These are phyloP conservation scores for Nasua narica DNA, from an alignment of 2,797 vertebrate genomes.

Conservation along the genomic window DNA sequence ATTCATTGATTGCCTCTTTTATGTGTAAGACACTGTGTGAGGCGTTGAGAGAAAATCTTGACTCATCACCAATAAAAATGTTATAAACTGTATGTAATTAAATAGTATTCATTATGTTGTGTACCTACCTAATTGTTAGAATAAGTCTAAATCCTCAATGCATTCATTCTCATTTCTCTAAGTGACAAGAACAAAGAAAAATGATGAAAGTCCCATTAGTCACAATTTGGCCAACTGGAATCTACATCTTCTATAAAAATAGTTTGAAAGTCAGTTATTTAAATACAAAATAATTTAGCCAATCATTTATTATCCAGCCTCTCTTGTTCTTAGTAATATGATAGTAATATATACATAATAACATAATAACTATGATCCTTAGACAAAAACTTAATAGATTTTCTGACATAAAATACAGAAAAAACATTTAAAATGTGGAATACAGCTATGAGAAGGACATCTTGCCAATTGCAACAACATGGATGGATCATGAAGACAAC, in stretches of 20 bases:
- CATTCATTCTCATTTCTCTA: neutral
- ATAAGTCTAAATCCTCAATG: neutral
- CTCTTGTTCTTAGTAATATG: neutral
- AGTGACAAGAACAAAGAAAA: neutral
- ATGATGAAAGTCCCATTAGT: neutral
- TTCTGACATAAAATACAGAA: neutral
- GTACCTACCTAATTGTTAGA: neutral
- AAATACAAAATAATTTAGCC: neutral
- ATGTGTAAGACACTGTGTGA: neutral
- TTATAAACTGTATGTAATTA: neutral
- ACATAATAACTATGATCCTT: neutral
- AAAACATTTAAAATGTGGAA: neutral
- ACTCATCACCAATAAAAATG: neutral
- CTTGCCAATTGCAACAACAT: neutral
- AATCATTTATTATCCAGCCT: conserved; percentile 17
- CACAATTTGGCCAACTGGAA: neutral
- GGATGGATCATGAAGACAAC: neutral
- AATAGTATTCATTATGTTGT: neutral
- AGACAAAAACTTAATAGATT: neutral
- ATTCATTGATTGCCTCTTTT: neutral
- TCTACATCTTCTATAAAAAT: neutral
- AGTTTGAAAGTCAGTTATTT: neutral
- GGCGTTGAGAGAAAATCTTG: neutral
- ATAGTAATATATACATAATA: neutral
- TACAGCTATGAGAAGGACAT: neutral